These are phyloP conservation scores for Gryllus longicercus DNA, from an alignment of 2,888 invertebrate species.

Conservation along the genomic window DNA sequence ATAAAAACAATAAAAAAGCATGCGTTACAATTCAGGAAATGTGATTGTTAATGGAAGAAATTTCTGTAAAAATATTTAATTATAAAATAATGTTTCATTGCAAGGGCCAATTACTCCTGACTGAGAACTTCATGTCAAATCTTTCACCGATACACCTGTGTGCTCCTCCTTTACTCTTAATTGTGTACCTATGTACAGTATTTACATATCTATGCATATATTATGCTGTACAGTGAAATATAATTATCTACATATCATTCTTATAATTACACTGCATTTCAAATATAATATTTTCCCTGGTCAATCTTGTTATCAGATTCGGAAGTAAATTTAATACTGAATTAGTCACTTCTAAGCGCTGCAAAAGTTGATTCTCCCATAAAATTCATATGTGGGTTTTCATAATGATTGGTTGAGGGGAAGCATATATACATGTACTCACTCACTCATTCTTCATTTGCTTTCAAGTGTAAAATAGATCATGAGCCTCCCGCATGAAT, in stretches of 20 bases:
- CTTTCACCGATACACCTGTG: not conserved
- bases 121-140: no score
- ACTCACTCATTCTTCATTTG: not conserved
- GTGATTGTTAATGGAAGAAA: not conserved
- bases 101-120: no score
- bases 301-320: constrained; percentile 26
- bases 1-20: no score
- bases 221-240: constrained; percentile 21
- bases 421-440: constrained; percentile 11
- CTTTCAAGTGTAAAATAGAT: not conserved
- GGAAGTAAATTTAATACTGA: constrained; percentile 26
- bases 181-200: constrained; percentile 20
- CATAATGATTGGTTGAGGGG: not conserved
- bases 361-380: not conserved
- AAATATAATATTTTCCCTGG: constrained; percentile 30
- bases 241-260: constrained; percentile 12
- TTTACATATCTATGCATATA: constrained; percentile 4
- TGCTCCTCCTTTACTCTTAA: not conserved
- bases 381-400: not conserved
- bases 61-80: not conserved
- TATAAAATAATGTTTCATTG: not conserved
- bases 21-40: no score
- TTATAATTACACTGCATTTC: constrained; percentile 19
- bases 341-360: not conserved
- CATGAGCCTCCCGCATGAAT: not conserved